A percentile compares a stretch with the other conserved stretches of the same genome.
Conservation (phyloP, 2,113 vertebrate species). For the Mesoclemmys tuberculata region DNA sequence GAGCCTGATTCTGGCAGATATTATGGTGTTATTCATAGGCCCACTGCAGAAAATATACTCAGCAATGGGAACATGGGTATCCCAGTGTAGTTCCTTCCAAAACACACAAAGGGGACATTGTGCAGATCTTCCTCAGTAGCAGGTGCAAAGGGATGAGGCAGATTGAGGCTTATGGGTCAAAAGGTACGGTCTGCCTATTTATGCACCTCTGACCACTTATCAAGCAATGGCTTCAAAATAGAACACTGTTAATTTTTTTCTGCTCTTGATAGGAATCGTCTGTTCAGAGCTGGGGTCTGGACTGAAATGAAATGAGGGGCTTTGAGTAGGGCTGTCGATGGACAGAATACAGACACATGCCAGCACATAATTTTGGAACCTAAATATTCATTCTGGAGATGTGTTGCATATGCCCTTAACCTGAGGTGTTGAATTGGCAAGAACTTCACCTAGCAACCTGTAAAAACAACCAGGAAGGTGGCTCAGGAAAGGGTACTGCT, state of each 20-base stretch:
- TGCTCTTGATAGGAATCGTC: not conserved
- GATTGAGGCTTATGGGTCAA: too few relatives aligned
- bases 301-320: not conserved
- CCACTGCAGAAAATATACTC: not conserved
- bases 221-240: not conserved
- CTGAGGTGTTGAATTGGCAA: not conserved
- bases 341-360: not conserved
- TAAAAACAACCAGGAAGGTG: not conserved
- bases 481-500: not conserved
- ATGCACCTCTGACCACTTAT: not conserved
- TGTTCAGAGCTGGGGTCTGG: not conserved
- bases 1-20: not conserved
- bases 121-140: not conserved
- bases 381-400: not conserved
- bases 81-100: not conserved
- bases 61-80: not conserved
- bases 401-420: constrained; percentile 5
- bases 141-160: not conserved
- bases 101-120: not conserved
- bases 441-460: constrained; percentile 22
- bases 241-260: not conserved
- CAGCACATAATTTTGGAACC: not conserved
- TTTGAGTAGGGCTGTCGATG: not conserved
- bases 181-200: not conserved
- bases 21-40: not conserved